Percentiles rank a stretch among this genome's conserved stretches.
phyloP scores from a whole-genome alignment of 2,113 vertebrate species.

The Oryzias javanicus region DNA sequence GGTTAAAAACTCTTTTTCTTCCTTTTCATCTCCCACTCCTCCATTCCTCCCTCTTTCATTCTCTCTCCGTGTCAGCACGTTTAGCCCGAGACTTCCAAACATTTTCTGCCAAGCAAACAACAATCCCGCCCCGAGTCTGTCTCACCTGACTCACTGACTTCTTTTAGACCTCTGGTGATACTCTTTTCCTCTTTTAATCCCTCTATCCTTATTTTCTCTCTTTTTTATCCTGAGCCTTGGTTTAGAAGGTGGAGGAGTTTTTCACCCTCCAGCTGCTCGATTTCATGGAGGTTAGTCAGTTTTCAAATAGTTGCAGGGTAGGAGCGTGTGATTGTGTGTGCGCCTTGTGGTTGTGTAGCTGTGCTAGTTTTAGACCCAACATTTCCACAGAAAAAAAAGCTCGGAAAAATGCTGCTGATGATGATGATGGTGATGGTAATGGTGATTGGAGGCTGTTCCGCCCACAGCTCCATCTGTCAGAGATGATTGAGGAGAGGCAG shows the following conservation, averaged over 20 bases:
- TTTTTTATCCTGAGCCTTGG: conserved; percentile 41
- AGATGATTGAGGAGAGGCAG: conserved; percentile 35
- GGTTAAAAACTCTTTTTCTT: conserved; percentile 18
- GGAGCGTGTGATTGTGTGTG: conserved; percentile 15
- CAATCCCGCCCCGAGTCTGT: conserved; percentile 38
- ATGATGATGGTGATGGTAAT: conserved; percentile 2
- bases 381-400: conserved; percentile 22
- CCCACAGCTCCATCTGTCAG: conserved; percentile 44
- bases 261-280: conserved; percentile 53
- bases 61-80: conserved; percentile 46
- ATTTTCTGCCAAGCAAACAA: conserved; percentile 60
- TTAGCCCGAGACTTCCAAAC: conserved; percentile 40
- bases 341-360: conserved; percentile 3
- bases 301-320: conserved; percentile 44
- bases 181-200: conserved; percentile 47
- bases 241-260: conserved; percentile 52
- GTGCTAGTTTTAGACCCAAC: conserved; percentile 9
- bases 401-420: conserved; percentile 6
- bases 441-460: conserved; percentile 24
- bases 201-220: conserved; percentile 46
- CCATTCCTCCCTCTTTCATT: conserved; percentile 5
- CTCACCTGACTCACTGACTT: conserved; percentile 44
- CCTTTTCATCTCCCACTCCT: conserved; percentile 18
- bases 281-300: conserved; percentile 57
- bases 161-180: conserved; percentile 37